phyloP scores from a whole-genome alignment of 2,113 vertebrate species.

The Murina feae region DNA sequence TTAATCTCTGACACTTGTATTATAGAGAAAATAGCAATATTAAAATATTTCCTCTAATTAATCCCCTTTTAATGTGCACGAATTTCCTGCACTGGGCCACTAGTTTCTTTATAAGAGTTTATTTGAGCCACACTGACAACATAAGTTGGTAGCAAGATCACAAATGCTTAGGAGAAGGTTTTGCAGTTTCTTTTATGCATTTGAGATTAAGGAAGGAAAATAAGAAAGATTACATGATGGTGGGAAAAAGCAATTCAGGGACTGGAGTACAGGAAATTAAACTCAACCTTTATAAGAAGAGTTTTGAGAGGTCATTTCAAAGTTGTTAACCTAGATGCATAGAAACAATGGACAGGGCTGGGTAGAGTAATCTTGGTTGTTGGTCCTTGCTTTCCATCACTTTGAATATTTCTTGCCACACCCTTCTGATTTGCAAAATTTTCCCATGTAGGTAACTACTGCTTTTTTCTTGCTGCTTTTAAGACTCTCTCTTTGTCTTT shows the following conservation, averaged over 20 bases:
- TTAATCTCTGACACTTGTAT: too few relatives aligned
- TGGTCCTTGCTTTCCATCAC: background rate
- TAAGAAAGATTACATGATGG: background rate
- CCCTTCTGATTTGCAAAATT: background rate
- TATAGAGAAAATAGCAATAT: too few relatives aligned
- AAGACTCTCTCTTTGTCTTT: background rate
- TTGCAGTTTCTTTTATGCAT: background rate
- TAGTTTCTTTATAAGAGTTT: background rate
- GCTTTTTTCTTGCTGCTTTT: background rate
- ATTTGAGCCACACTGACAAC: background rate
- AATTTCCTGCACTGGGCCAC: too few relatives aligned
- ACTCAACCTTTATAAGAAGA: background rate
- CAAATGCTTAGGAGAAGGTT: background rate
- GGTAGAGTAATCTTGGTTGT: background rate
- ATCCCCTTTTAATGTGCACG: too few relatives aligned
- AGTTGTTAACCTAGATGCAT: background rate
- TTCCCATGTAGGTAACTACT: background rate
- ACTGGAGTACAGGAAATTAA: background rate
- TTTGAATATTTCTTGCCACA: background rate
- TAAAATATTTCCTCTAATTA: too few relatives aligned
- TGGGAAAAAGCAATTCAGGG: background rate
- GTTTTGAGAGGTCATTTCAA: background rate
- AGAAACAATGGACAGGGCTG: background rate
- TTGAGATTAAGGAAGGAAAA: background rate
- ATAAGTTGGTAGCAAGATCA: background rate